A percentile compares a stretch with the other conserved stretches of the same genome.
These are phyloP conservation scores for Synergus itoensis DNA, from an alignment of 2,888 invertebrate species.

Conservation along the genomic window DNA sequence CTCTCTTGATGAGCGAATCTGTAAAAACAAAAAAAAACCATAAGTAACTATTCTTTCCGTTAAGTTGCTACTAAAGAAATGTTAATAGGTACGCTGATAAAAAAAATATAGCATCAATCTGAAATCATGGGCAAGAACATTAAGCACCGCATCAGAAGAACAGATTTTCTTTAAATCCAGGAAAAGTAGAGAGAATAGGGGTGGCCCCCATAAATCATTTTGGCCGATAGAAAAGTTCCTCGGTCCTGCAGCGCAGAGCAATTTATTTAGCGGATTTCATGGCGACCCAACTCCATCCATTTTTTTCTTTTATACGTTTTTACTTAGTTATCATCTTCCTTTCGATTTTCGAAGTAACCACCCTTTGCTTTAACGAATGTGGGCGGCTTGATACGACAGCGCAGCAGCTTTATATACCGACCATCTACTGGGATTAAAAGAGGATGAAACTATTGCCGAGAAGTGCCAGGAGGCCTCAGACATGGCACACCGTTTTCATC, in stretches of 20 bases:
- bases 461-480: slow-evolving; percentile 55
- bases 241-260: slow-evolving; percentile 37
- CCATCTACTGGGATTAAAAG: slow-evolving; percentile 60
- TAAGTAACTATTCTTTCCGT: too few species aligned
- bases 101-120: not conserved
- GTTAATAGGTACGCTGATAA: not conserved
- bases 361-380: slow-evolving; percentile 20
- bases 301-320: slow-evolving; percentile 10
- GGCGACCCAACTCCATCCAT: slow-evolving; percentile 30
- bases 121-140: slow-evolving; percentile 5
- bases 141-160: not conserved
- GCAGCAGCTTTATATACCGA: slow-evolving; percentile 15
- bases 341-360: slow-evolving; percentile 24
- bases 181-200: slow-evolving; percentile 32
- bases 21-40: too few species aligned
- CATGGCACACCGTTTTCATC: slow-evolving; percentile 60
- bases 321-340: slow-evolving; percentile 5
- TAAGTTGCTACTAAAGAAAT: too few species aligned
- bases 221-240: slow-evolving; percentile 55
- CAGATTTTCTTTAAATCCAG: slow-evolving; percentile 37
- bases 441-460: slow-evolving; percentile 59
- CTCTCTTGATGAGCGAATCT: too few species aligned
- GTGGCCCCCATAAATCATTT: slow-evolving; percentile 57
- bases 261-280: slow-evolving; percentile 45
- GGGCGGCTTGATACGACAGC: not conserved